phyloP scores from a whole-genome alignment of 2,113 vertebrate genomes.

The Lethenteron reissneri region DNA sequence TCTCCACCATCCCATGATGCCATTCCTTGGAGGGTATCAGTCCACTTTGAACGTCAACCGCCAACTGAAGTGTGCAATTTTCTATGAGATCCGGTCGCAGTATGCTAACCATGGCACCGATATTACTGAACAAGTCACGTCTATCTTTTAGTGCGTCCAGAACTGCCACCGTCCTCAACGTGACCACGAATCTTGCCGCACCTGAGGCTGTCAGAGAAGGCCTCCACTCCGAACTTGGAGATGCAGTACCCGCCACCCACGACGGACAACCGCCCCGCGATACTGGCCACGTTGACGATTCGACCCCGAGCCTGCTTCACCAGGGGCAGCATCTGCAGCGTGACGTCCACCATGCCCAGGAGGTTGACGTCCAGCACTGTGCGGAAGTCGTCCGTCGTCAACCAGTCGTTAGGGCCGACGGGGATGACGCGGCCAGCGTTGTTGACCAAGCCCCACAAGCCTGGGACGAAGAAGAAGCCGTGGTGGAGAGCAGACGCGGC shows the following conservation, averaged over 20 bases:
- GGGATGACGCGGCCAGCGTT: constrained; percentile 56
- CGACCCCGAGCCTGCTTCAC: constrained; percentile 37
- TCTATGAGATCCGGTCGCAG: too few relatives aligned
- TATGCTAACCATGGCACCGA: too few relatives aligned
- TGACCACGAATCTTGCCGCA: constrained; percentile 11
- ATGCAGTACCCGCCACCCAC: constrained; percentile 32
- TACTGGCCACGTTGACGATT: constrained; percentile 33
- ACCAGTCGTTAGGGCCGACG: constrained; percentile 75
- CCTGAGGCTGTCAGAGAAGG: constrained; percentile 43
- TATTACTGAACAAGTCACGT: too few relatives aligned
- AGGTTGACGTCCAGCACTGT: constrained; percentile 35
- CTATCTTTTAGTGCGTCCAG: too few relatives aligned
- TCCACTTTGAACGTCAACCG: too few relatives aligned
- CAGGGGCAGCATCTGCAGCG: constrained; percentile 33
- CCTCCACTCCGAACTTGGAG: constrained; percentile 40
- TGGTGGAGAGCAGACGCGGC: too few relatives aligned
- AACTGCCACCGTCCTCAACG: too few relatives aligned
- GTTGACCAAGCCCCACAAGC: constrained; percentile 75
- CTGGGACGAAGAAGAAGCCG: constrained; percentile 19
- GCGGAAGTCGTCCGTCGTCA: constrained; percentile 36
- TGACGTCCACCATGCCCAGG: constrained; percentile 33
- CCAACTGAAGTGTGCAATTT: too few relatives aligned
- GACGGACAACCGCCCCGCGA: constrained; percentile 29
- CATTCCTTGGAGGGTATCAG: too few relatives aligned
- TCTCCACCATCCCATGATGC: too few relatives aligned